Base-by-base conservation (phyloP, 1,140 invertebrate species). In the Sitobion miscanthi region DNA sequence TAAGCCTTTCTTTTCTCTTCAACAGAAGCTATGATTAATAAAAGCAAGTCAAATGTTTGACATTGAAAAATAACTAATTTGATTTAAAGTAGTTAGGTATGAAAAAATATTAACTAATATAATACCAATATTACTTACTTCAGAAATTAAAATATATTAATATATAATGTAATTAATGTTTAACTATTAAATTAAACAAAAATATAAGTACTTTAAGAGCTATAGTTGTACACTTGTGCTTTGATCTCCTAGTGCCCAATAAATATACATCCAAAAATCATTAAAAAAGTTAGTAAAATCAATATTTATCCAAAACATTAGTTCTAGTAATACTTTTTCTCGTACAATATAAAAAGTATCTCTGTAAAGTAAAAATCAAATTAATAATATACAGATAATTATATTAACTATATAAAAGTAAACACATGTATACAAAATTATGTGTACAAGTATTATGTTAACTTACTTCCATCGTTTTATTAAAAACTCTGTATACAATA, bases 311-410 rank as follows among this genome's bases (percentile, higher is more conserved):
- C 91, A 93, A 77, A 54, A 6, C 42, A n/a, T 11, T 30, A 93
- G 25, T 93, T 93, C 91, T 57, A 85, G 25, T 54, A 93, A 85
- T 4, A 93, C n/a, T n/a, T 49, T 42, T 86, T 93, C 82, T 86
- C 82, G 30, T 49, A 92, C 6, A 35, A 21, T 42, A 54, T 4
- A 85, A 52, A 82, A 23, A 85, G 47, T 52, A 92, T 92, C 91
- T 11, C 91, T 86, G 42, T 38, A 85, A 49, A 57, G 7, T n/a
- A 54, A 93, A 49, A 35, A 77, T 54, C 30, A 77, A 77, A 77
- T 77, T 77, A 77, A 77, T 23, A 77, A 91, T 49, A 77, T 20
- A 91, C 42, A 69, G 6, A 38, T 83, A 69, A 17, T 35, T 85
- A 83, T 83, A 21, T 23, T n/a, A 38, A n/a, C 3, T 30, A 49